Base-by-base conservation (phyloP, 2,888 invertebrate genomes). In the Anthoptus insignis region DNA sequence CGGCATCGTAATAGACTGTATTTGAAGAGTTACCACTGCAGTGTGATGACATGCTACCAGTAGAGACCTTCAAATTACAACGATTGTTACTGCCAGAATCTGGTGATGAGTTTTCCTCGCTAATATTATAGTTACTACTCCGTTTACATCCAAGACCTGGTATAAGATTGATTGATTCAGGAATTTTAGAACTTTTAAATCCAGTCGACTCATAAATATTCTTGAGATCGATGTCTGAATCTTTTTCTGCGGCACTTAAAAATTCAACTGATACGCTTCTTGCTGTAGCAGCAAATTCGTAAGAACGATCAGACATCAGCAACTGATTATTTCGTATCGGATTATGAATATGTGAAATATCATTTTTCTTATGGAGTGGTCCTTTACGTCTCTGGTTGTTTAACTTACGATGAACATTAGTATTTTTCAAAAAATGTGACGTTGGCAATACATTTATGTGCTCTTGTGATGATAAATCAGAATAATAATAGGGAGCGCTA, bases 401-500 rank as follows among this genome's bases (percentile, higher is more conserved):
- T 32, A 97, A 78, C 78, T 94, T 94, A 1, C 93, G 88, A 76
- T 93, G 91, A 61, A 91, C 82, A 73, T 92, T 92, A 70, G 93
- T 92, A 77, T 93, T 93, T 76, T 94, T 94, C 69, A 93, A 79
- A 69, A 82, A 93, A 76, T 92, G 92, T 64, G 90, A 89, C 59
- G 88, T 87, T 59, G 89, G 87, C 52, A 91, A 72, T 59, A 91
- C 76, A 73, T 94, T 93, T 65, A 94, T 89, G 72, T 94, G 91
- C 70, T 93, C 93, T 75, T 93, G 93, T 3, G 93, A 89, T 73
- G 92, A 95, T 56, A 95, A 91, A 83, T 98, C 98, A 0, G 98
- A 97, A 82, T 98, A 98, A 79, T 98, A 98, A 79, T 98, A 98
- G 0, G 98, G 97, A 32, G 97, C 97, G 61, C 96, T 94, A 68